phyloP scores from a whole-genome alignment of 2,888 invertebrate genomes.

The Drosophila anomelani region DNA sequence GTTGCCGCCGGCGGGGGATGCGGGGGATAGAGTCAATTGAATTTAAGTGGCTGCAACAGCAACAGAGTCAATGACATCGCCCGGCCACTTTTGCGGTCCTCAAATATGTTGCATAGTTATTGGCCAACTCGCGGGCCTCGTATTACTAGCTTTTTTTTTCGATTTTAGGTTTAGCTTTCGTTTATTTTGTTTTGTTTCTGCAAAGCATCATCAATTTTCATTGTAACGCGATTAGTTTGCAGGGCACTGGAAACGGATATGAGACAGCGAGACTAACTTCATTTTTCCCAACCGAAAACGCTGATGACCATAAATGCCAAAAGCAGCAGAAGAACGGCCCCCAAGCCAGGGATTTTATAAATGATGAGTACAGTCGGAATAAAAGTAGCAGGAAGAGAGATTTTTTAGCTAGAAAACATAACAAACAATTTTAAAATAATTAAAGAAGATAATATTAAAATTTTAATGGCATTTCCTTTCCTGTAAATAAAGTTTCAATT shows the following conservation, averaged over 20 bases:
- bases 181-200: conserved; percentile 9
- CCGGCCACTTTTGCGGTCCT: conserved; percentile 73
- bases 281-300: conserved; percentile 52
- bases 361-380: conserved; percentile 64
- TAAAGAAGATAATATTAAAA: too few species aligned
- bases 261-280: conserved; percentile 68
- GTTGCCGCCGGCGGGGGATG: conserved; percentile 25
- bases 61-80: conserved; percentile 55
- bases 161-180: conserved; percentile 12
- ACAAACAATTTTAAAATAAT: too few species aligned
- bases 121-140: conserved; percentile 23
- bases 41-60: conserved; percentile 70
- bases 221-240: conserved; percentile 77
- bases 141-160: conserved; percentile 4
- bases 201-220: conserved; percentile 77
- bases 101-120: conserved; percentile 69
- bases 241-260: conserved; percentile 60
- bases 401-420: background rate
- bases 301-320: conserved; percentile 56
- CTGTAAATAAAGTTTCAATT: background rate
- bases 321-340: conserved; percentile 34
- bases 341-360: conserved; percentile 71
- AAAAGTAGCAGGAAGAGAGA: background rate
- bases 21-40: conserved; percentile 66
- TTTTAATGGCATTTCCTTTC: background rate